A percentile compares a stretch with the other conserved stretches of the same genome.
These are phyloP conservation scores for Vombatus ursinus DNA, from an alignment of 2,113 vertebrate species.

Conservation along the genomic window DNA sequence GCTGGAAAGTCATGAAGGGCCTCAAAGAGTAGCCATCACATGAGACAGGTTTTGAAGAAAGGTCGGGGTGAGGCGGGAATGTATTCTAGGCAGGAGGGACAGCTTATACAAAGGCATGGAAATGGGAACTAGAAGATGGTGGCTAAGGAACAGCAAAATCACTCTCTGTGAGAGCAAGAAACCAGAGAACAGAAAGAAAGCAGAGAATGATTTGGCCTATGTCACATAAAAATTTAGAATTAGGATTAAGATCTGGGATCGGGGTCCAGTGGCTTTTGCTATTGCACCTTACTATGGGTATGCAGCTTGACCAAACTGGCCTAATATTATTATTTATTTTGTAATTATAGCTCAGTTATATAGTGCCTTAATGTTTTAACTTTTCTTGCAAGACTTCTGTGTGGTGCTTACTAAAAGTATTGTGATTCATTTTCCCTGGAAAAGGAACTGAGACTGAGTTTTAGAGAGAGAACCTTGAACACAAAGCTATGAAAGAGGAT, in stretches of 20 bases:
- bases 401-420: background rate
- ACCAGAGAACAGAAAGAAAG: too few species aligned
- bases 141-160: background rate
- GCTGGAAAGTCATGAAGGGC: background rate
- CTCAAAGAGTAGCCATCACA: background rate
- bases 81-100: background rate
- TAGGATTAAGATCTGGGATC: too few species aligned
- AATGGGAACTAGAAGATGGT: background rate
- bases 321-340: background rate
- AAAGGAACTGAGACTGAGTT: background rate
- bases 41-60: background rate
- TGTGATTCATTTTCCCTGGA: background rate
- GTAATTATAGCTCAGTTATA: too few species aligned
- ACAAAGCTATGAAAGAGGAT: background rate
- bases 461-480: background rate
- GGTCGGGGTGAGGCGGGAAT: background rate
- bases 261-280: too few species aligned
- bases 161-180: too few species aligned
- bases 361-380: background rate
- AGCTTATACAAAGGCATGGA: background rate
- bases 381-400: background rate
- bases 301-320: background rate
- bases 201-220: too few species aligned
- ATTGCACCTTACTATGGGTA: background rate
- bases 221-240: too few species aligned